Evolutionary conservation across 2,113 vertebrate species (phyloP).

Genomic region (Oryzias javanicus): DNA sequence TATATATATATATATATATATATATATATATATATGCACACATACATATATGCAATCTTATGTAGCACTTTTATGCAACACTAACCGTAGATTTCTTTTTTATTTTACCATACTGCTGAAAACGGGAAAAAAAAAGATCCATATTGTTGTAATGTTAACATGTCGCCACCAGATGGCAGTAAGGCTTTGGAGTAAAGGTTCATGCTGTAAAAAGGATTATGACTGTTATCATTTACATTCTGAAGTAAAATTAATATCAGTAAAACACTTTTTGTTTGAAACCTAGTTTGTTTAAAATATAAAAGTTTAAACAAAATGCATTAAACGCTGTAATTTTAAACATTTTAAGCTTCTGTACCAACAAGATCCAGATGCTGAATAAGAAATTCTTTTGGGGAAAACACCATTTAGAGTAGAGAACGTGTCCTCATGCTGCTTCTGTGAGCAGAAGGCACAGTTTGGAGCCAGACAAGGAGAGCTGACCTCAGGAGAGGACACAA

Average conservation of each 20-base stretch:
- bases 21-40: no score
- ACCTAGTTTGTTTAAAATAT: no score
- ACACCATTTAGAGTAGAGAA: constrained; percentile 19
- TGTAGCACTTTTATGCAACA: no score
- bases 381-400: neutral
- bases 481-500: constrained; percentile 54
- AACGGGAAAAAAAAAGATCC: neutral
- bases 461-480: constrained; percentile 13
- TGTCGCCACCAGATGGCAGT: constrained; percentile 45
- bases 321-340: no score
- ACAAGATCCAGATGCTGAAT: neutral
- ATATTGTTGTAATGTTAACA: neutral
- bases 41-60: no score
- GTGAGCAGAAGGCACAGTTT: constrained; percentile 4
- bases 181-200: neutral
- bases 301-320: no score
- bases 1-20: no score
- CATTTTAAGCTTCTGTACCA: no score
- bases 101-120: neutral
- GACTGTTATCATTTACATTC: no score
- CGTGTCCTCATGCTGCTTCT: constrained; percentile 26
- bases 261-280: no score
- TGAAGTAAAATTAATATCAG: no score
- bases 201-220: neutral
- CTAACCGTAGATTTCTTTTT: no score